Evolutionary conservation across 2,797 vertebrate genomes (phyloP).

Genomic region (Poecilia wingei): DNA sequence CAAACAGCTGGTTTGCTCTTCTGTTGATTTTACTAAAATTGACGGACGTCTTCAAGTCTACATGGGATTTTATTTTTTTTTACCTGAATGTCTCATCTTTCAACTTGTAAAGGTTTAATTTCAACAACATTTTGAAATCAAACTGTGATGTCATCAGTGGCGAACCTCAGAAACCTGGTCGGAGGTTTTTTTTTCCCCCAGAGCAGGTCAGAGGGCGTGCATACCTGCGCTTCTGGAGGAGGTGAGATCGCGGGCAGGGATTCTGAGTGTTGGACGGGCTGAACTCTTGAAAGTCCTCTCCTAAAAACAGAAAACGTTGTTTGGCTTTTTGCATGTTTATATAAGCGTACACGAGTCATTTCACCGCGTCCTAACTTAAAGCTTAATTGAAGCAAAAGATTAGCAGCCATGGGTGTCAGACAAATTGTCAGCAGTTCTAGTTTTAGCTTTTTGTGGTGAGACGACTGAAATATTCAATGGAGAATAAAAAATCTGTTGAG

Average conservation of each 20-base stretch:
- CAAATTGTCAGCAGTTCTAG: not conserved
- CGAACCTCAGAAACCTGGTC: not conserved
- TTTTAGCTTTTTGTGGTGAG: not conserved
- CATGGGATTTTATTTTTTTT: not conserved
- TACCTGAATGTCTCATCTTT: not conserved
- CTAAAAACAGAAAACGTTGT: constrained; percentile 51
- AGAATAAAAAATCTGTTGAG: not conserved
- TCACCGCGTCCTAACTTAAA: not conserved
- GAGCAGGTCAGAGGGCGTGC: not conserved
- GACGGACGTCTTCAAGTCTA: not conserved
- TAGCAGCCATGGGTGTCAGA: not conserved
- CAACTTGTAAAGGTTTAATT: not conserved
- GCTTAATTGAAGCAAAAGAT: not conserved
- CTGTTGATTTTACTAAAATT: not conserved
- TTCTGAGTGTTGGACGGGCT: constrained; percentile 65
- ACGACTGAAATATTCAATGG: not conserved
- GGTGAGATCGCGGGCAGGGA: constrained; percentile 40
- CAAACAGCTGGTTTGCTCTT: not conserved
- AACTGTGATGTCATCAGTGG: not conserved
- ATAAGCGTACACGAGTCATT: not conserved
- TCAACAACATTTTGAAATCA: too few relatives aligned
- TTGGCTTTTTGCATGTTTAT: too few relatives aligned
- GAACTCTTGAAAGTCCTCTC: constrained; percentile 78
- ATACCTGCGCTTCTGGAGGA: constrained; percentile 63
- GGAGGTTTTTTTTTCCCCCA: not conserved